phyloP scores from a whole-genome alignment of 2,888 invertebrate species.

The Heliconius ismenius region DNA sequence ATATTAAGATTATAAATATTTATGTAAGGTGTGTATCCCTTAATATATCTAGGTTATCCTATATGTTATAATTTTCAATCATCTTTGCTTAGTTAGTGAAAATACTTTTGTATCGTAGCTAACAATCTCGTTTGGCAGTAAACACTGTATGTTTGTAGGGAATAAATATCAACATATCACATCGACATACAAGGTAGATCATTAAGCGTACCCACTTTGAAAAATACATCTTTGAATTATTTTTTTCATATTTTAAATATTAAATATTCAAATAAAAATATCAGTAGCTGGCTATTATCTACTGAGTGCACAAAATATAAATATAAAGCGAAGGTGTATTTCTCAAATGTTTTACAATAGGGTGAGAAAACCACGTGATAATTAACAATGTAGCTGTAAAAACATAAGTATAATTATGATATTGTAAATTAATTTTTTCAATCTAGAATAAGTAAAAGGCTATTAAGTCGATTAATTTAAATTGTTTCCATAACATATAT shows the following conservation, averaged over 20 bases:
- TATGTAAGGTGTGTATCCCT: conserved; percentile 49
- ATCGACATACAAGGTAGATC: conserved; percentile 17
- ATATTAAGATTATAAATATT: conserved; percentile 57
- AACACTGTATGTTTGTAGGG: not conserved
- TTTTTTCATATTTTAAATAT: too few species aligned
- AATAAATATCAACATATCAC: not conserved
- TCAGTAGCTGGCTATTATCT: conserved; percentile 24
- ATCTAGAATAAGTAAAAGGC: conserved; percentile 57
- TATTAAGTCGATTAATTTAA: conserved; percentile 51
- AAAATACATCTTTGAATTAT: conserved; percentile 25
- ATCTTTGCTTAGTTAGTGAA: not conserved
- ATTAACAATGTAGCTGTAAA: conserved; percentile 62
- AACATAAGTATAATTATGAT: conserved; percentile 52
- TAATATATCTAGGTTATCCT: not conserved
- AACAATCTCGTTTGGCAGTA: conserved; percentile 10
- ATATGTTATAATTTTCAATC: not conserved
- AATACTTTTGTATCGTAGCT: conserved; percentile 6
- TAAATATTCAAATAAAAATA: not conserved
- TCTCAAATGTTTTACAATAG: conserved; percentile 46
- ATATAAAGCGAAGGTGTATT: conserved; percentile 28
- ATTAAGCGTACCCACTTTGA: conserved; percentile 29
- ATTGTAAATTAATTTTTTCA: conserved; percentile 59
- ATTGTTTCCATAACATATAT: conserved; percentile 57
- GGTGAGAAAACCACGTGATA: conserved; percentile 74
- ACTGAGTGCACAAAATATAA: not conserved